These are phyloP conservation scores for Jordanella pulchra DNA, from an alignment of 2,797 vertebrate genomes.

Conservation along the genomic window DNA sequence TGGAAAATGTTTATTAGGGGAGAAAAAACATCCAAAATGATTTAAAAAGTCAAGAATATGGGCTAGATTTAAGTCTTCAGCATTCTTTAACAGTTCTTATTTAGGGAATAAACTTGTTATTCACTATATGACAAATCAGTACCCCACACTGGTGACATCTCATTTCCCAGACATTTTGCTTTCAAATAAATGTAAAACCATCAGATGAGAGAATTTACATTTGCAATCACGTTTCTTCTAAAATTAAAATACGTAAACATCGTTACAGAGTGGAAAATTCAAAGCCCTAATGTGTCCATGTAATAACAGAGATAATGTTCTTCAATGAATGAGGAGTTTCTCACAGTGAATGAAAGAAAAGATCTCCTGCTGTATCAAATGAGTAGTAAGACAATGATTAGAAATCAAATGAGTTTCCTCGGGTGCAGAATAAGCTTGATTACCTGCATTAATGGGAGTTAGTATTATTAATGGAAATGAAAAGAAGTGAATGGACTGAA, in stretches of 20 bases:
- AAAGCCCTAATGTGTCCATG: slow-evolving; percentile 6
- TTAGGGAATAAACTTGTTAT: slow-evolving; percentile 3
- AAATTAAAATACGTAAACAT: slow-evolving; percentile 40
- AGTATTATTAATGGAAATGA: slow-evolving; percentile 38
- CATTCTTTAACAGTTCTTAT: slow-evolving; percentile 11
- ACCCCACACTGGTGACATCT: not conserved
- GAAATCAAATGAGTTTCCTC: slow-evolving; percentile 58
- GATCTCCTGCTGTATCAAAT: slow-evolving; percentile 36
- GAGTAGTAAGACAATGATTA: slow-evolving; percentile 55
- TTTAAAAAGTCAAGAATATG: slow-evolving; percentile 18
- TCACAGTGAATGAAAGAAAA: slow-evolving; percentile 13
- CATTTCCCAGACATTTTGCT: not conserved
- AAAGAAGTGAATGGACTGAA: slow-evolving; percentile 42
- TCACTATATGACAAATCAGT: slow-evolving; percentile 13
- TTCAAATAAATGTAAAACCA: slow-evolving; percentile 17
- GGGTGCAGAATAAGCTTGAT: slow-evolving; percentile 54
- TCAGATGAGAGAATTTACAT: slow-evolving; percentile 16
- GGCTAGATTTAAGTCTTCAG: not conserved
- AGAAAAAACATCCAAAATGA: slow-evolving; percentile 13
- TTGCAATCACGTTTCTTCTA: slow-evolving; percentile 13
- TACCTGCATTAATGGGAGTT: slow-evolving; percentile 54
- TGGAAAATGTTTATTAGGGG: slow-evolving; percentile 31
- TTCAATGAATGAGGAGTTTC: slow-evolving; percentile 1
- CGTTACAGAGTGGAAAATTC: slow-evolving; percentile 19
- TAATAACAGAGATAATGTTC: slow-evolving; percentile 23